Percentiles rank a stretch among this genome's conserved stretches.
These are phyloP conservation scores for Centropus bengalensis DNA, from an alignment of 2,113 vertebrate genomes.

Conservation along the genomic window DNA sequence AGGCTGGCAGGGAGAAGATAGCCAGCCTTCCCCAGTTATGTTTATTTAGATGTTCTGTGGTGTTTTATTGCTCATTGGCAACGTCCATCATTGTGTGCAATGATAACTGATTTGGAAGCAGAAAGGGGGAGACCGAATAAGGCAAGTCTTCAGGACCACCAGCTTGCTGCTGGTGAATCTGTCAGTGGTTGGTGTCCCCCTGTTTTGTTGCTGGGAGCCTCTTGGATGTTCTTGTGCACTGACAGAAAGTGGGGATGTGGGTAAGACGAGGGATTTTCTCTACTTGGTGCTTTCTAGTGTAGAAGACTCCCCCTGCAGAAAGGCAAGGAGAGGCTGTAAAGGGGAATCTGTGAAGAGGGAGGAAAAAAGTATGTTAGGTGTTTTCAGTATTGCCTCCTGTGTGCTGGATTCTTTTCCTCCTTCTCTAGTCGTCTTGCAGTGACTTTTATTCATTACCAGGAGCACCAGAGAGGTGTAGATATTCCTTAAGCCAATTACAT, in stretches of 20 bases:
- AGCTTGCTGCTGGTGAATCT: not conserved
- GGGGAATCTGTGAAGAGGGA: not conserved
- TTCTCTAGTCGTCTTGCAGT: not conserved
- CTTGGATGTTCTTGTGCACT: not conserved
- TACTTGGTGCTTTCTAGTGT: not conserved
- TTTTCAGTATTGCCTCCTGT: not conserved
- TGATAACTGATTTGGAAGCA: not conserved
- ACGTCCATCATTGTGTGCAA: not conserved
- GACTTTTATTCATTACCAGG: not conserved
- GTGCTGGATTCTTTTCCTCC: not conserved
- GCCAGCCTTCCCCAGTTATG: not conserved
- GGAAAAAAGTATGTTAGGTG: not conserved
- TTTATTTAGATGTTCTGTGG: conserved; percentile 10
- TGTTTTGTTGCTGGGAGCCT: not conserved
- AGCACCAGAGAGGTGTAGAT: not conserved
- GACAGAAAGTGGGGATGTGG: not conserved
- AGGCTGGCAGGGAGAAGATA: conserved; percentile 10
- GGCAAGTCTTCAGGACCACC: not conserved
- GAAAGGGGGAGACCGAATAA: not conserved
- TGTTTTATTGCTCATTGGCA: conserved; percentile 40
- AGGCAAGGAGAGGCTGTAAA: not conserved
- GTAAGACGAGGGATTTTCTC: not conserved
- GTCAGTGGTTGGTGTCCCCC: not conserved
- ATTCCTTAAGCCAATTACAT: not conserved
- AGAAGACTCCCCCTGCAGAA: not conserved